phyloP scores from a whole-genome alignment of 2,888 invertebrate species.

The Venustoraphidia nigricollis region DNA sequence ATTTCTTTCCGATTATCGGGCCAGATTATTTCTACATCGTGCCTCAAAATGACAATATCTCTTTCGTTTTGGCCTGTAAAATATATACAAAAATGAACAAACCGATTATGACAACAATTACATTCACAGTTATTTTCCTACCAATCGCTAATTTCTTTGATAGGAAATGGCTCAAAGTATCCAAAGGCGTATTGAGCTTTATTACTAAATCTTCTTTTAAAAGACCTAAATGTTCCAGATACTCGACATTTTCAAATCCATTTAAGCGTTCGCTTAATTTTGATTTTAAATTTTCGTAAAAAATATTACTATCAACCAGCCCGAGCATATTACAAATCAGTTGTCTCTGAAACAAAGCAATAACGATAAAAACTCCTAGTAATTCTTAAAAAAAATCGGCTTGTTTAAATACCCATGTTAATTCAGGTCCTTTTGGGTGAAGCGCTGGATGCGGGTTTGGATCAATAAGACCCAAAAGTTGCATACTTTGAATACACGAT shows the following conservation, averaged over 20 bases:
- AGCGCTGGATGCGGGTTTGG: slow-evolving; percentile 72
- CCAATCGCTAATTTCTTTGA: slow-evolving; percentile 66
- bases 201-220: slow-evolving; percentile 67
- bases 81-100: slow-evolving; percentile 1
- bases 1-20: slow-evolving; percentile 71
- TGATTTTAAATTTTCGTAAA: slow-evolving; percentile 83
- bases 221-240: slow-evolving; percentile 75
- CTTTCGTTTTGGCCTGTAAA: slow-evolving; percentile 59
- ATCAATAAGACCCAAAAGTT: slow-evolving; percentile 76
- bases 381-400: neutral
- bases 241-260: slow-evolving; percentile 47
- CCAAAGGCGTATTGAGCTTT: slow-evolving; percentile 76
- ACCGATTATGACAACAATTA: neutral
- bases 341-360: slow-evolving; percentile 43
- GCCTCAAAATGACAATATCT: slow-evolving; percentile 86
- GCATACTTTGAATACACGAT: slow-evolving; percentile 74
- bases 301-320: slow-evolving; percentile 68
- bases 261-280: slow-evolving; percentile 70
- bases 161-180: slow-evolving; percentile 82
- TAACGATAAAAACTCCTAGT: neutral
- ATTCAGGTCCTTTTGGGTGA: slow-evolving; percentile 90
- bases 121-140: slow-evolving; percentile 21
- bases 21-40: slow-evolving; percentile 87
- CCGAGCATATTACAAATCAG: slow-evolving; percentile 77
- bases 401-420: slow-evolving; percentile 65